phyloP scores from a whole-genome alignment of 1,140 invertebrate genomes.

The Andrena cerasifolii region DNA sequence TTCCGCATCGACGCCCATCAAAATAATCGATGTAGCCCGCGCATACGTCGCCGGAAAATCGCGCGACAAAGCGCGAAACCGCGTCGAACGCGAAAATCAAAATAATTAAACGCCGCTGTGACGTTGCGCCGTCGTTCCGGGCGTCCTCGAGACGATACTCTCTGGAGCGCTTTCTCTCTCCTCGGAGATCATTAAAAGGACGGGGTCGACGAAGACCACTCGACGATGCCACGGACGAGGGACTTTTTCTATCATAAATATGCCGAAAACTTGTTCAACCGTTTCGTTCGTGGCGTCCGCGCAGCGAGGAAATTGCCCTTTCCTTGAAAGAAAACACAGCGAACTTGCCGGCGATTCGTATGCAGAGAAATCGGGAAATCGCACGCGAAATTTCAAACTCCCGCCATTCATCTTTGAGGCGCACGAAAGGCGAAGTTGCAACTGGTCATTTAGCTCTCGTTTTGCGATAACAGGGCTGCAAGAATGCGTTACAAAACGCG shows the following conservation, averaged over 20 bases:
- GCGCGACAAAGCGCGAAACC: slow-evolving; percentile 12
- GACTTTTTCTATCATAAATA: slow-evolving; percentile 31
- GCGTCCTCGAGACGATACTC: slow-evolving; percentile 37
- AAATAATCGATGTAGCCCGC: slow-evolving; percentile 27
- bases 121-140: slow-evolving; percentile 3
- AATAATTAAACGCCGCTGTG: slow-evolving; percentile 51
- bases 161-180: neutral
- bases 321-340: neutral
- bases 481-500: neutral
- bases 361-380: too few species aligned
- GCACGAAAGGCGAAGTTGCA: neutral
- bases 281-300: neutral
- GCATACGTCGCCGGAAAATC: neutral
- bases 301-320: neutral
- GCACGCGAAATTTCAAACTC: neutral
- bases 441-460: neutral
- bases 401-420: neutral
- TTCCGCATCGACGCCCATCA: slow-evolving; percentile 11
- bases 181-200: slow-evolving; percentile 45
- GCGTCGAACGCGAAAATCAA: slow-evolving; percentile 28
- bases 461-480: neutral
- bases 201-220: slow-evolving; percentile 32
- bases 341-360: neutral
- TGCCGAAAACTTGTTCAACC: neutral
- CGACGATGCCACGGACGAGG: slow-evolving; percentile 22